Base-by-base conservation (phyloP, 2,797 vertebrate genomes). In the Acanthurus leucopareius region DNA sequence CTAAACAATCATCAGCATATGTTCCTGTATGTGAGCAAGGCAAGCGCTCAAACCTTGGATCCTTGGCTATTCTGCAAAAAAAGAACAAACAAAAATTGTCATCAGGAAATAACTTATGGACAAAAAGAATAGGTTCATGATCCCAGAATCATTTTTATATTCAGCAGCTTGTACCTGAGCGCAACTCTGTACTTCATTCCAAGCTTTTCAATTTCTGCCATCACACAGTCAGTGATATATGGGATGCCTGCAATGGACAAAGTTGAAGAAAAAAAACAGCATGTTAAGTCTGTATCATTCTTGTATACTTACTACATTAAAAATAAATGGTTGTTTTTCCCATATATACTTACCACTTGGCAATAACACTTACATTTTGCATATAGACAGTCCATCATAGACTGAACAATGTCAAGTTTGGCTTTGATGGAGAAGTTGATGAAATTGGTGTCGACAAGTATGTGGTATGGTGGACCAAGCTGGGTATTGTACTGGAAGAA, bases 401-500 rank as follows among this genome's bases (percentile, higher is more conserved):
- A 99, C 83, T 99, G 98, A 63, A 99, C 96, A 38, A 99, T 93
- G 88, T 99, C 98, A 83, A 99, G 91, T 91, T 99, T 99, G 79
- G 98, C 97, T 89, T 99, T 99, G 89, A 99, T 99, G 69, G 98
- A 99, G 77, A 99, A 99, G 92, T 99, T 99, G 92, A 99, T 99
- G 92, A 99, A 99, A 88, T 99, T 99, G 49, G 98, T 99, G 84
- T 99, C 98, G 22, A 99, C 96, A 1, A 99, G 91, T 87, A 99
- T 93, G 85, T 99, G 96, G 87, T 99, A 99, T 0, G 98, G 98
- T 47, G 98, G 98, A 9, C 98, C 98, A 58, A 99, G 92, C 71
- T 99, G 98, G 48, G 97, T 99, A 67, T 99, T 99, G 92, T 99
- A 99, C 83, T 99, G 98, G 94, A 99, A 99, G 88, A 99, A 99